Evolutionary conservation across 2,797 vertebrate genomes (phyloP).

Genomic region (Cheirogaleus major): DNA sequence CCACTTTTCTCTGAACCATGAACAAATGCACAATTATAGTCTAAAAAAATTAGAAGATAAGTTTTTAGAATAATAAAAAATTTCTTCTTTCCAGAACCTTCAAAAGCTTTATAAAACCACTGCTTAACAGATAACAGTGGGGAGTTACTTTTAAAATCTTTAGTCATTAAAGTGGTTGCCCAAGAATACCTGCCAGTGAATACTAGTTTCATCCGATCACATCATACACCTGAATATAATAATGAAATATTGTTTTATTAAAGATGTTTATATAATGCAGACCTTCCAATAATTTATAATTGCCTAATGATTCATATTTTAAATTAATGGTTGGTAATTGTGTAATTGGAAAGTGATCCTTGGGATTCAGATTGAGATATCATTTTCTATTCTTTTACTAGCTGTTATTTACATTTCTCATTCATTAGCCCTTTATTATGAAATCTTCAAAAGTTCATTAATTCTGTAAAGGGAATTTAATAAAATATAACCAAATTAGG

Average conservation of each 20-base stretch:
- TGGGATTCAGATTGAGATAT: neutral
- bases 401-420: neutral
- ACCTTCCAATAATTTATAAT: conserved; percentile 21
- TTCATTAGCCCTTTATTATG: neutral
- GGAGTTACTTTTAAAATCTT: conserved; percentile 31
- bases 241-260: conserved; percentile 25
- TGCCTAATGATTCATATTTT: conserved; percentile 11
- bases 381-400: conserved; percentile 9
- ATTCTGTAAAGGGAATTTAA: conserved; percentile 16
- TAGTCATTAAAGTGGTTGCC: neutral
- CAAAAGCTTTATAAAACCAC: neutral
- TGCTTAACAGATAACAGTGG: neutral
- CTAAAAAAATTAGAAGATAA: neutral
- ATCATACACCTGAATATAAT: neutral
- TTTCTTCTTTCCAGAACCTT: neutral
- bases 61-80: conserved; percentile 43
- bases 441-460: conserved; percentile 32
- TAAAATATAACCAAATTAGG: conserved; percentile 6
- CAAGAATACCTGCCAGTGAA: neutral
- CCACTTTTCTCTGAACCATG: neutral
- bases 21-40: neutral
- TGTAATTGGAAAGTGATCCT: neutral
- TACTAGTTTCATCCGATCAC: neutral
- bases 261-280: neutral
- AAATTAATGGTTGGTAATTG: conserved; percentile 24